phyloP scores from a whole-genome alignment of 1,140 invertebrate genomes.

The Nebria ingens region DNA sequence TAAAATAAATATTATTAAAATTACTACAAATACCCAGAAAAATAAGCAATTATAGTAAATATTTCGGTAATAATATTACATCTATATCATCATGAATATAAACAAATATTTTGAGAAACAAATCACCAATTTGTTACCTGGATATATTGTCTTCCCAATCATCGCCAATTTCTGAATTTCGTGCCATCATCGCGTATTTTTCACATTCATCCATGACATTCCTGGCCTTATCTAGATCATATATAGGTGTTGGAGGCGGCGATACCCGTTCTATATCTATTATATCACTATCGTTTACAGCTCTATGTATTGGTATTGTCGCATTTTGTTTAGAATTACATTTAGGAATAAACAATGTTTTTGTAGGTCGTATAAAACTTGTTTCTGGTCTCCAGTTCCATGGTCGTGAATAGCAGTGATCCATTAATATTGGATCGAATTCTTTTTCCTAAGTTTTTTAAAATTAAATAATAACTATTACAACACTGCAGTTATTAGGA shows the following conservation, averaged over 20 bases:
- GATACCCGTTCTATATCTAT: conserved; percentile 39
- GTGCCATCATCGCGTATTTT: conserved; percentile 47
- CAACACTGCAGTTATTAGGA: neutral
- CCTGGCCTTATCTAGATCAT: conserved; percentile 52
- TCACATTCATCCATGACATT: conserved; percentile 65
- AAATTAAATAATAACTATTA: no score
- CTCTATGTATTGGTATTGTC: conserved; percentile 14
- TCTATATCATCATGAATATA: no score
- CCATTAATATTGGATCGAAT: conserved; percentile 30
- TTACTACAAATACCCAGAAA: conserved; percentile 1
- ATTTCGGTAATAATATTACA: neutral
- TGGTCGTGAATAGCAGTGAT: conserved; percentile 59
- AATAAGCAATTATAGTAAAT: neutral
- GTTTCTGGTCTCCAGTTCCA: conserved; percentile 61
- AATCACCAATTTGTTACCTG: no score
- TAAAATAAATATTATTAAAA: conserved; percentile 10
- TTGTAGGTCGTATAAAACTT: conserved; percentile 50
- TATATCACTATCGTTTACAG: conserved; percentile 30
- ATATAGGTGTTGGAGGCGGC: conserved; percentile 34
- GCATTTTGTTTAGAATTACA: conserved; percentile 21
- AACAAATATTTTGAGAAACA: no score
- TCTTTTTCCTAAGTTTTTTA: conserved; percentile 4
- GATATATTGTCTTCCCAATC: conserved; percentile 62
- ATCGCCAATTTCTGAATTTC: conserved; percentile 45
- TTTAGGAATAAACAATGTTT: conserved; percentile 38